These are phyloP conservation scores for Falco novaeseelandiae DNA, from an alignment of 2,797 vertebrate species.

Conservation along the genomic window DNA sequence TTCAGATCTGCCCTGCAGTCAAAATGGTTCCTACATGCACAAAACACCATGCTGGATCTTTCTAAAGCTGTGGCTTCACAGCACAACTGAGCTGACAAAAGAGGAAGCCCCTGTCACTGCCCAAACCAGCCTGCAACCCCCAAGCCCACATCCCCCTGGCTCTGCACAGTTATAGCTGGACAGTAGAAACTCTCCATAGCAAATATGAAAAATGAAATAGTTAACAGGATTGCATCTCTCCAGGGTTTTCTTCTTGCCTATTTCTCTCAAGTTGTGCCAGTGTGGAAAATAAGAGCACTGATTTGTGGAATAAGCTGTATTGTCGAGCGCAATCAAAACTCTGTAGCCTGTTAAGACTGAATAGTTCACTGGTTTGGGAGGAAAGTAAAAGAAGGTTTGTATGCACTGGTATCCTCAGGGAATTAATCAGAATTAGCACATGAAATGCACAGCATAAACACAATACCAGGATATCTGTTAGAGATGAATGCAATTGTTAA, in stretches of 20 bases:
- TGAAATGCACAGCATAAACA: not conserved
- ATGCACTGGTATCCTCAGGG: not conserved
- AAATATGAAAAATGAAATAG: no score
- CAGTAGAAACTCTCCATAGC: fast-evolving
- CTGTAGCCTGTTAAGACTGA: not conserved
- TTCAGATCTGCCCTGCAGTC: not conserved
- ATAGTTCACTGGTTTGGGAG: not conserved
- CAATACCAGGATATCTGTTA: not conserved
- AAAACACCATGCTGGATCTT: fast-evolving
- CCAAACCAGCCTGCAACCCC: no score
- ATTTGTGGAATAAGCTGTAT: not conserved
- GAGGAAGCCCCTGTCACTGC: not conserved
- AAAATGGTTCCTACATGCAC: not conserved
- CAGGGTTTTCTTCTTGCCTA: fast-evolving
- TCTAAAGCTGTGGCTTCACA: not conserved
- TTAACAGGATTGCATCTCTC: no score
- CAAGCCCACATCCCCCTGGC: fast-evolving
- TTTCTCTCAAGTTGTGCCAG: not conserved
- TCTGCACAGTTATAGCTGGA: fast-evolving
- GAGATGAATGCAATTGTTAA: not conserved
- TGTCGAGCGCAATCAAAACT: not conserved
- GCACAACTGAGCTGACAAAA: fast-evolving
- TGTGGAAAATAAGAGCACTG: not conserved
- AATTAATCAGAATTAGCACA: not conserved
- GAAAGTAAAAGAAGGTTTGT: not conserved